These are phyloP conservation scores for Encarsia formosa DNA, from an alignment of 2,888 invertebrate genomes.

Conservation along the genomic window DNA sequence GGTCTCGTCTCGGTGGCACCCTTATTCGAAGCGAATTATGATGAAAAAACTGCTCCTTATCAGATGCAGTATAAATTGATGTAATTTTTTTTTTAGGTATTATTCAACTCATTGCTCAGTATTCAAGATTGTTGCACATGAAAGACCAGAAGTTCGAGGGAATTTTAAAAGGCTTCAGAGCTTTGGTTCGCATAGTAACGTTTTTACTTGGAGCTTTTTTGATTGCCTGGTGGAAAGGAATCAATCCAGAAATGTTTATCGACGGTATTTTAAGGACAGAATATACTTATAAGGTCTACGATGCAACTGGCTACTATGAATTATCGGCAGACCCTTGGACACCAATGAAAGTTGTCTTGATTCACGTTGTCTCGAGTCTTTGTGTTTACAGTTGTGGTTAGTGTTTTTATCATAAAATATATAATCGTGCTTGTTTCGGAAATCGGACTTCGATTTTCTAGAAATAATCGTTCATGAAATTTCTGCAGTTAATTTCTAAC, in stretches of 20 bases:
- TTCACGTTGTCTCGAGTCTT: constrained; percentile 66
- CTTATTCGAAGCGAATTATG: too few species aligned
- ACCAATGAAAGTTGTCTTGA: constrained; percentile 60
- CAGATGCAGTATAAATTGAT: too few species aligned
- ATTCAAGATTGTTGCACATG: too few species aligned
- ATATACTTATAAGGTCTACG: constrained; percentile 37
- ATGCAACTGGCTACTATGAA: neutral
- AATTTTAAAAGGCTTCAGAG: constrained; percentile 67
- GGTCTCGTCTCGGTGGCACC: too few species aligned
- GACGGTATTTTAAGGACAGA: constrained; percentile 27
- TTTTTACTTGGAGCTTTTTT: constrained; percentile 65
- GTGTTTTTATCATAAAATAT: too few species aligned
- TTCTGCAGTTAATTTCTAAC: too few species aligned
- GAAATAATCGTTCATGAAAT: too few species aligned
- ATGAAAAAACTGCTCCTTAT: too few species aligned
- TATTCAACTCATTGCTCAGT: too few species aligned
- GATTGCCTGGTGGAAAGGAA: constrained; percentile 50
- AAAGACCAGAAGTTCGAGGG: constrained; percentile 63
- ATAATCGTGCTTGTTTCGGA: too few species aligned
- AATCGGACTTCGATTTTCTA: too few species aligned
- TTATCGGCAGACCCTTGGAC: constrained; percentile 21
- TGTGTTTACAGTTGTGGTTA: constrained; percentile 60
- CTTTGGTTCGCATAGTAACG: constrained; percentile 72
- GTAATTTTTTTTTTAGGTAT: too few species aligned
- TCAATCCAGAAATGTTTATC: constrained; percentile 38